Evolutionary conservation across 2,113 vertebrate genomes (phyloP), one percentile per base, ranked within the genome.

Genomic region (Mormoops blainvillei): DNA sequence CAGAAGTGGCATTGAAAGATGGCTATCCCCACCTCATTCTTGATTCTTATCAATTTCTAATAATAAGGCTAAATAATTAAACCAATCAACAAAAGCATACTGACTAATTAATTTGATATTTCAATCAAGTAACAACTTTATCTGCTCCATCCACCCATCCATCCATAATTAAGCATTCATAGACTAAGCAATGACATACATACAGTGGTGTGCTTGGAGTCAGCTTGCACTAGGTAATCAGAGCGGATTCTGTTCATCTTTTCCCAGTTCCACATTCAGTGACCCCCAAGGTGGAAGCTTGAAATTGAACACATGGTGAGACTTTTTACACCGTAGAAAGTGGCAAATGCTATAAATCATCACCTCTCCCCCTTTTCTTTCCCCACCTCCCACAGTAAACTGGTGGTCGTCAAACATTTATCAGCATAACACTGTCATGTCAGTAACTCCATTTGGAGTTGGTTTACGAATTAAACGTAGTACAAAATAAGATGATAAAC

Each of bases 261-360:
- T 87, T 61, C 4, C 26, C 36, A 63, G 4, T 73, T 58, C 31
- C 63, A 45, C 3, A 26, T 63, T 76, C 82, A 77, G 50, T 61
- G 50, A 36, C 48, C 16, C 36, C 43, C 52, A 90, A 73, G 1
- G 10, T 33, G 31, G 24, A 6, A 84, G 61, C 5, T 24, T 67
- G 20, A 84, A 73, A 92, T 56, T 94, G 48, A 18, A 41, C 28
- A 48, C n/a, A 31, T 15, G 14, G 10, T 85, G 38, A 94, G 18
- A 36, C 33, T 94, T 56, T 73, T 68, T 73, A 89, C 8, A 73
- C 15, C 56, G 67, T 26, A 81, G 73, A 87, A 81, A 74, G 28
- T 67, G 65, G 54, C 12, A 80, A 68, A 82, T 81, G 33, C 16
- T 73, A 0, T 73, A 89, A 80, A 77, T 73, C 33, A 71, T 33